Conservation (phyloP, 2,888 invertebrate species). For the Limenitis camilla region DNA sequence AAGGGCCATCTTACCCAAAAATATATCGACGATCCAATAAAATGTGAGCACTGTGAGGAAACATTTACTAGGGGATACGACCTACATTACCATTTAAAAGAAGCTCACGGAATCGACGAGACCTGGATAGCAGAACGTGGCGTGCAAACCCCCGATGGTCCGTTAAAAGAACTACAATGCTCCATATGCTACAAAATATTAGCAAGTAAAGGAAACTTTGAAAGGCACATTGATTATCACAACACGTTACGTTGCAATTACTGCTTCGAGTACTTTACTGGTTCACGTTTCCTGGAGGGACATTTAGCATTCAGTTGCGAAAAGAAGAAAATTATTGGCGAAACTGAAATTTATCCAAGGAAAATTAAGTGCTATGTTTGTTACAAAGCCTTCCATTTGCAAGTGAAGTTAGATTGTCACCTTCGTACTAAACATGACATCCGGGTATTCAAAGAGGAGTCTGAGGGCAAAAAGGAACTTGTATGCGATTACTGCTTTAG, state of each 20-base stretch:
- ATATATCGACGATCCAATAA: conserved; percentile 54
- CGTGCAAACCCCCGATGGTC: conserved; percentile 43
- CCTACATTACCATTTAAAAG: conserved; percentile 60
- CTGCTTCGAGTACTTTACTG: conserved; percentile 64
- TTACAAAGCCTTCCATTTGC: conserved; percentile 67
- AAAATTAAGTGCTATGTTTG: conserved; percentile 63
- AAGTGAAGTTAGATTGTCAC: conserved; percentile 68
- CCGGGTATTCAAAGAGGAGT: conserved; percentile 39
- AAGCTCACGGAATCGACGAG: conserved; percentile 55
- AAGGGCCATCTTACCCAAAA: conserved; percentile 59
- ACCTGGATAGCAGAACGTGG: conserved; percentile 61
- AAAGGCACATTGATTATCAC: conserved; percentile 67
- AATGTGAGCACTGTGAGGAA: conserved; percentile 59
- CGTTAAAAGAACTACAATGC: conserved; percentile 62
- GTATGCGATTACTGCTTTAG: conserved; percentile 68
- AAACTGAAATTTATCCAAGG: conserved; percentile 56
- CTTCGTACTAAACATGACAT: conserved; percentile 56
- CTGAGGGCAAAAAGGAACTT: conserved; percentile 44
- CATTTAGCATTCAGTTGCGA: conserved; percentile 63
- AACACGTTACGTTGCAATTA: conserved; percentile 67
- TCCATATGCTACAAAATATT: conserved; percentile 63
- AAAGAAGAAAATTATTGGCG: conserved; percentile 59
- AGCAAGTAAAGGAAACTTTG: conserved; percentile 65
- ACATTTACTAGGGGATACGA: conserved; percentile 58
- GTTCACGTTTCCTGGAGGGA: conserved; percentile 59